Evolutionary conservation across 30 jellyfish, hydroid and myxozoan genomes (phyloP).

Genomic region (Turritopsis dohrnii): DNA sequence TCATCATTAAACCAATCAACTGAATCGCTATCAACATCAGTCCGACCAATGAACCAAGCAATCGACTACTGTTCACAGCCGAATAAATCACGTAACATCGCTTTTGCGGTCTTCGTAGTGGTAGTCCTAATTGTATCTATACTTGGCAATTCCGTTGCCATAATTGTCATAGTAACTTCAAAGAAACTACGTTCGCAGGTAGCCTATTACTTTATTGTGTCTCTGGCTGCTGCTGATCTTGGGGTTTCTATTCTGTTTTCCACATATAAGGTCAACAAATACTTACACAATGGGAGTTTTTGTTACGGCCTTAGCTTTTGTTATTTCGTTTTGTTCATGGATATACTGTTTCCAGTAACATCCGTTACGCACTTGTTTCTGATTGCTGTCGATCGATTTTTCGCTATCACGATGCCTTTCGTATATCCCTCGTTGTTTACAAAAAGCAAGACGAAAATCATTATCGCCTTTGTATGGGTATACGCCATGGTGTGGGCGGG

Average conservation of each 20-base stretch:
- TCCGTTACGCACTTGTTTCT: slow-evolving; percentile 20
- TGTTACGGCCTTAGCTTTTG: slow-evolving; percentile 10
- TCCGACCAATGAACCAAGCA: background rate
- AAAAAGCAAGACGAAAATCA: slow-evolving; percentile 6
- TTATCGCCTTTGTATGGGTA: slow-evolving; percentile 22
- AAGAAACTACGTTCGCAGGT: slow-evolving; percentile 7
- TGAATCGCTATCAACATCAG: background rate
- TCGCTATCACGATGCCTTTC: slow-evolving; percentile 31
- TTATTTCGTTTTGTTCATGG: background rate
- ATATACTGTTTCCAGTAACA: slow-evolving; percentile 26
- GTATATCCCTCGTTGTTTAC: slow-evolving; percentile 21
- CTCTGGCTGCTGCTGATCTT: slow-evolving; percentile 34
- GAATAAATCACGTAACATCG: background rate
- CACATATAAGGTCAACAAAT: background rate
- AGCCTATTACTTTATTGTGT: slow-evolving; percentile 27
- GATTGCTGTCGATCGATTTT: slow-evolving; percentile 30
- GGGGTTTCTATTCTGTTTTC: slow-evolving; percentile 20
- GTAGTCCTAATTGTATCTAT: slow-evolving; percentile 14
- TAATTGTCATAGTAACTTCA: slow-evolving; percentile 9
- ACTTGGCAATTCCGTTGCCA: slow-evolving; percentile 20
- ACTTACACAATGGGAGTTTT: slow-evolving; percentile 19
- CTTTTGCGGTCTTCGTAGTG: background rate
- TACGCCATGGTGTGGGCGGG: slow-evolving; percentile 30
- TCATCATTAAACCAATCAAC: background rate
- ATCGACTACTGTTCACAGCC: background rate